Base-by-base conservation (phyloP, 2,113 vertebrate genomes). In the Sula dactylatra region DNA sequence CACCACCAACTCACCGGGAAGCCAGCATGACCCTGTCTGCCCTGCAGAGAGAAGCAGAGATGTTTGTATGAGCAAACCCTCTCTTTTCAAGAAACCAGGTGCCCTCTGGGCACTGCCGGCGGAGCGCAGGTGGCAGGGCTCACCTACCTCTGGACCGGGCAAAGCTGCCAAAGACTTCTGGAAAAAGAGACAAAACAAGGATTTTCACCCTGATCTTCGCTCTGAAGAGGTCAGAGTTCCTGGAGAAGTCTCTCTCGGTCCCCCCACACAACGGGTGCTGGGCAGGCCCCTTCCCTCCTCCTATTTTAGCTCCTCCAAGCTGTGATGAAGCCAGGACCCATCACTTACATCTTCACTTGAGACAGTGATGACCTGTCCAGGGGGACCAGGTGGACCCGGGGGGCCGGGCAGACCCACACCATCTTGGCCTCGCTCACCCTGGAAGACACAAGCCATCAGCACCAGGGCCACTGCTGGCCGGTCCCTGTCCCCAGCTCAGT, bases 371-470 rank as follows among this genome's bases (percentile, higher is more conserved):
- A 99, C 95, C 76, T 98, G 98, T 42, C 99, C 99, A 0, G 99
- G 99, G 13, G 98, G 98, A 34, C 99, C 99, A 0, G 99, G 99
- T 12, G 98, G 99, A 1, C 99, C 99, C 0, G 99, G 99, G 21
- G 98, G 98, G 11, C 99, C 99, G 0, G 98, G 98, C 19, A 98
- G 86, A 32, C 99, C 99, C 6, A 96, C 96, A 29, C 99, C 99
- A 17, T 99, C 99, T 94, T 96, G 98, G 58, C 99, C 99, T 62
- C 97, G 44, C 32, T 99, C 98, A 6, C 99, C 99, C 99, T 99
- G 92, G 55, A 98, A 98, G 59, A 94, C 87, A 96, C 83, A 36
- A 83, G 55, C 21, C 76, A 34, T 95, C 65, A 96, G 85, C 38
- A 18, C 50, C 80, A 49, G 9, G 19, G 65, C 64, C 47, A 62